These are phyloP conservation scores for Petrolisthes cinctipes DNA, from an alignment of 2,888 invertebrate species.

Conservation along the genomic window DNA sequence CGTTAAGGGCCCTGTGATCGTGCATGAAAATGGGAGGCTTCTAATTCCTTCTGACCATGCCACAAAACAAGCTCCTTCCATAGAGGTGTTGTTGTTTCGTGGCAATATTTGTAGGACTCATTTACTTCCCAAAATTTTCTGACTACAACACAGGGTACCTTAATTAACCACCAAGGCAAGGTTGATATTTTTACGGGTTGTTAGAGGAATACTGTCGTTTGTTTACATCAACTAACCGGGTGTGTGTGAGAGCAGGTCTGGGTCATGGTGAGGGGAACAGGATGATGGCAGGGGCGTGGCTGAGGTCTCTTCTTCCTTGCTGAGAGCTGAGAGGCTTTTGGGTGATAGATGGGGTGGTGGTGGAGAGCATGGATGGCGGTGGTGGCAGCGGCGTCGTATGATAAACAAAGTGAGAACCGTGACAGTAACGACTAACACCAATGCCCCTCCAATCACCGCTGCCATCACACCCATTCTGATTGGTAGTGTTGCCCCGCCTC, in stretches of 20 bases:
- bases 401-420: neutral
- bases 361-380: neutral
- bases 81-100: too few relatives aligned
- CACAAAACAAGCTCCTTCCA: too few relatives aligned
- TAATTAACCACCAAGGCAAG: too few relatives aligned
- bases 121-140: too few relatives aligned
- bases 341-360: neutral
- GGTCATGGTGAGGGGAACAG: neutral
- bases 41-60: too few relatives aligned
- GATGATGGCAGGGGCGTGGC: neutral
- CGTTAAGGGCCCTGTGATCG: too few relatives aligned
- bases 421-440: neutral
- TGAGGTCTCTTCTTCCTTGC: neutral
- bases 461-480: neutral
- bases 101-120: too few relatives aligned
- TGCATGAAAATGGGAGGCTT: too few relatives aligned
- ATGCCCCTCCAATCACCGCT: neutral
- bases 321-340: neutral
- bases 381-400: neutral
- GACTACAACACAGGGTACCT: too few relatives aligned
- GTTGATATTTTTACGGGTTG: too few relatives aligned
- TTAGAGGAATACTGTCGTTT: too few relatives aligned
- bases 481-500: neutral
- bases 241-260: neutral
- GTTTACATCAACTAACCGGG: neutral